phyloP scores from a whole-genome alignment of 2,113 vertebrate species.

The Tragelaphus imberbis region DNA sequence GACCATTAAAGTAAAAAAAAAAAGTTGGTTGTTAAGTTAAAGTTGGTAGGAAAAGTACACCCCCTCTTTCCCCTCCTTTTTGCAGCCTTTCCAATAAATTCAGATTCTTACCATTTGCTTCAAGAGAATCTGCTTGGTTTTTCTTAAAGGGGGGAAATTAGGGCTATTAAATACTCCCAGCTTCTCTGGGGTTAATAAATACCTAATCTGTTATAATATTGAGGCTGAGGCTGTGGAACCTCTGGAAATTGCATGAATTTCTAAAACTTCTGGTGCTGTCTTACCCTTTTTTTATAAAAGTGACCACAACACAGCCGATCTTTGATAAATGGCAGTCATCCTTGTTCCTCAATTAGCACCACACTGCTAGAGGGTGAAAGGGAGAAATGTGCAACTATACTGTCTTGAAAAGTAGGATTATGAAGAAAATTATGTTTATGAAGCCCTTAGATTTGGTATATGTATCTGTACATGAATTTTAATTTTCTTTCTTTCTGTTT shows the following conservation, averaged over 20 bases:
- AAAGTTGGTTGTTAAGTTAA: background rate
- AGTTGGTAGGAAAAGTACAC: background rate
- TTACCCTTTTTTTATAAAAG: background rate
- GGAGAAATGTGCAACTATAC: background rate
- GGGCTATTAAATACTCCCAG: background rate
- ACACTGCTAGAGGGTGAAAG: background rate
- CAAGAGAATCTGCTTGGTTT: background rate
- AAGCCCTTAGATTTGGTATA: background rate
- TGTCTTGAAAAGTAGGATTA: background rate
- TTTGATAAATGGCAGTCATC: background rate
- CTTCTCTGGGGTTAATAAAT: background rate
- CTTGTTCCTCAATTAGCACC: background rate
- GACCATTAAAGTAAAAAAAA: background rate
- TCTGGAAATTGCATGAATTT: background rate
- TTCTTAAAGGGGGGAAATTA: conserved; percentile 6
- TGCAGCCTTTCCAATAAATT: background rate
- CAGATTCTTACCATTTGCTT: conserved; percentile 10
- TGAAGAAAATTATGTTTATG: background rate
- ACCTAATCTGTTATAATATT: background rate
- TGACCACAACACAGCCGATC: background rate
- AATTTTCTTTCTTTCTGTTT: background rate
- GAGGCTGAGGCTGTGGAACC: background rate
- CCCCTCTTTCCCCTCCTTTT: background rate
- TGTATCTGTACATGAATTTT: background rate
- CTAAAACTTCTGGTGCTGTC: background rate